Base-by-base conservation (phyloP, 2,113 vertebrate species). In the Philantomba maxwellii region DNA sequence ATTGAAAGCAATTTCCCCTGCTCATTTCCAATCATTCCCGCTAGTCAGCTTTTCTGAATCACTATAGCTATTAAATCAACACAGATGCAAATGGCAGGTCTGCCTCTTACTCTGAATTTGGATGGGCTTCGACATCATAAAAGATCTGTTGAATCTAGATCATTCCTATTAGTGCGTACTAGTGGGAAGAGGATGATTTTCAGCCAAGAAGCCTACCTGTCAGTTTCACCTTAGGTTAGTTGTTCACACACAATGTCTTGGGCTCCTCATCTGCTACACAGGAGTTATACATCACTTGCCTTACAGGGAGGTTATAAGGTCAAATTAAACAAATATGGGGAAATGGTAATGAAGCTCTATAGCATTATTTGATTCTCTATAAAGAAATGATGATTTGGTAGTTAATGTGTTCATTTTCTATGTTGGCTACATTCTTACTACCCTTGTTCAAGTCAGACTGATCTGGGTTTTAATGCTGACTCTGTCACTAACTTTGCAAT, bases 21-120 rank as follows among this genome's bases (percentile, higher is more conserved):
- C 36, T 98, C 94, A 82, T 96, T 97, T 98, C 93, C 82, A 83
- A 2, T 94, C 82, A 88, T 96, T 97, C 96, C 82, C 94, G 92
- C 90, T 84, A 89, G 94, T 97, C 96, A 98, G 97, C 96, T 96
- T 80, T 97, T 97, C 91, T 81, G 94, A 97, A 96, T 96, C 95
- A 87, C 94, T 80, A 4, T 77, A 93, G 94, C 94, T 89, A 94
- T 94, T 96, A 97, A 97, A 95, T 97, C 82, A 92, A 94, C 85
- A 80, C 57, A 45, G 83, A 82, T 87, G 57, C 93, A 93, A 87
- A 97, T 91, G 91, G 78, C 87, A 87, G 60, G 45, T 77, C 95
- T 92, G 91, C 78, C 86, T 92, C 70, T 86, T 70, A 60, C 81
- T 90, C 83, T 16, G 49, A 84, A 94, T 96, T n/a, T 96, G 96